A percentile compares a stretch with the other conserved stretches of the same genome.
These are phyloP conservation scores for Labeo calbasu DNA, from an alignment of 2,797 vertebrate species.

Conservation along the genomic window DNA sequence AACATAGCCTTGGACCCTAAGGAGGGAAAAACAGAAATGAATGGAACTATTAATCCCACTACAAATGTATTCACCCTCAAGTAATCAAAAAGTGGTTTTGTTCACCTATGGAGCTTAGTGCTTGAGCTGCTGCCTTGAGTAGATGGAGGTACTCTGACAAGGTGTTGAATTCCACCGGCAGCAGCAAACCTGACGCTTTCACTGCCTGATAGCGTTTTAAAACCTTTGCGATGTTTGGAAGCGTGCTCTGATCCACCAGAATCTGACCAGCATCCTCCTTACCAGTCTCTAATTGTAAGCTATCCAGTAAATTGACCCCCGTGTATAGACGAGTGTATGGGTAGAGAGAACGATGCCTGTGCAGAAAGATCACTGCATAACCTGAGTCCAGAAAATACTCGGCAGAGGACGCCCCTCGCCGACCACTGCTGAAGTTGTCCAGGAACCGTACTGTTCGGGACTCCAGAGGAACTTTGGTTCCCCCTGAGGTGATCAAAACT, in stretches of 20 bases:
- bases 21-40: not conserved
- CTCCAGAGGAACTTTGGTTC: slow-evolving; percentile 94
- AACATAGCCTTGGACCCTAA: slow-evolving; percentile 93
- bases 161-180: slow-evolving; percentile 89
- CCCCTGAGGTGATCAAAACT: slow-evolving; percentile 92
- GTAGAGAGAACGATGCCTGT: slow-evolving; percentile 90
- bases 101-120: slow-evolving; percentile 83
- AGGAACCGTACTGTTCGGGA: slow-evolving; percentile 94
- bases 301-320: slow-evolving; percentile 84
- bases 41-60: not conserved
- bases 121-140: slow-evolving; percentile 88
- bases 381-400: slow-evolving; percentile 86
- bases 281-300: slow-evolving; percentile 71
- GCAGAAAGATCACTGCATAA: slow-evolving; percentile 90
- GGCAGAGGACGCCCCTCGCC: slow-evolving; percentile 87
- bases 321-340: slow-evolving; percentile 87
- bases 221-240: slow-evolving; percentile 82
- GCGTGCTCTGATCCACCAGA: slow-evolving; percentile 76
- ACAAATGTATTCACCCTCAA: not conserved
- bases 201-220: slow-evolving; percentile 83
- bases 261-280: slow-evolving; percentile 65
- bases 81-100: not conserved
- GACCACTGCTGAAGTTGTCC: slow-evolving; percentile 96
- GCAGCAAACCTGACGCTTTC: slow-evolving; percentile 75
- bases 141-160: slow-evolving; percentile 91